Evolutionary conservation across 1,140 invertebrate species (phyloP).

Genomic region (Agrypnia vestita): DNA sequence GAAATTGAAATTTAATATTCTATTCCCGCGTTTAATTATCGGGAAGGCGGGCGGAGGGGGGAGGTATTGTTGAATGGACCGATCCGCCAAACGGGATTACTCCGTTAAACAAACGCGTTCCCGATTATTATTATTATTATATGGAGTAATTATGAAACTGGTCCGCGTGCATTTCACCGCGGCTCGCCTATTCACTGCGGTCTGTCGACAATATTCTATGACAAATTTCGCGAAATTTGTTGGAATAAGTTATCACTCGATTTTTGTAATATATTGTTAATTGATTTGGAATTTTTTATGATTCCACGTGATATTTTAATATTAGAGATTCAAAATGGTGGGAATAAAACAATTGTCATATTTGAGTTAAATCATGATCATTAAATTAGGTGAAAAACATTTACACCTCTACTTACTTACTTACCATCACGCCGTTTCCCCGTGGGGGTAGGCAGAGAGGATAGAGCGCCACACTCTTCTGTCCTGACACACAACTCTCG

Average conservation of each 20-base stretch:
- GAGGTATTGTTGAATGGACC: constrained; percentile 36
- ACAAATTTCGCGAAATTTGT: constrained; percentile 4
- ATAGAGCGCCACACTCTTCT: too few relatives aligned
- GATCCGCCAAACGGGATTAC: constrained; percentile 20
- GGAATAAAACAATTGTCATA: too few relatives aligned
- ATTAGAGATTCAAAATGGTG: too few relatives aligned
- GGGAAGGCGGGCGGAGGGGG: background rate
- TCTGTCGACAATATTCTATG: background rate
- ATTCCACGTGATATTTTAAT: too few relatives aligned
- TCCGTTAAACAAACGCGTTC: constrained; percentile 40
- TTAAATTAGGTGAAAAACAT: too few relatives aligned
- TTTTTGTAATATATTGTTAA: too few relatives aligned
- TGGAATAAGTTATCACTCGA: background rate
- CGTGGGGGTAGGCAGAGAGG: too few relatives aligned
- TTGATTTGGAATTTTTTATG: too few relatives aligned
- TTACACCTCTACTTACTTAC: too few relatives aligned
- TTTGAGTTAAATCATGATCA: too few relatives aligned
- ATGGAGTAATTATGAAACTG: constrained; percentile 49
- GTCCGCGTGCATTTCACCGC: background rate
- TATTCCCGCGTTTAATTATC: constrained; percentile 53
- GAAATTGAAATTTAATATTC: constrained; percentile 55
- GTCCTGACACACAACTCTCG: too few relatives aligned
- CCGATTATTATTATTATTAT: constrained; percentile 40
- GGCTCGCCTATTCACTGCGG: background rate
- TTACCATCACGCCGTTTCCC: too few relatives aligned